Evolutionary conservation across 2,888 invertebrate species (phyloP), one percentile per base, ranked within the genome.

Genomic region (Prosapia bicincta): DNA sequence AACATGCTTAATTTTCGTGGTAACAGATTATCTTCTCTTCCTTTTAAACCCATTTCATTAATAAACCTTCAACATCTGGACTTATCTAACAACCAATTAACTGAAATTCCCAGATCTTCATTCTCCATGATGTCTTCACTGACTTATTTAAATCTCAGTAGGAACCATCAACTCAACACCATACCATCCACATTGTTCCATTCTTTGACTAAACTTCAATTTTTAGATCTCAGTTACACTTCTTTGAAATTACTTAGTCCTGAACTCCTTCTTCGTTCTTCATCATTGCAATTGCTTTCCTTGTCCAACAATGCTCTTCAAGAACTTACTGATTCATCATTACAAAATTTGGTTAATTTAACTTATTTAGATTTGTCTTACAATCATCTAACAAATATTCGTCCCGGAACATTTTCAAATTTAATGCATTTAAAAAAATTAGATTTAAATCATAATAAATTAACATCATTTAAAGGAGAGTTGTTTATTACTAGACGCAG

Each of bases 401-500:
- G 91, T 74, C 90, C 91, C 24, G 90, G 91, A 0, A 90, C 94
- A 0, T 96, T 96, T 84, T 90, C 92, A 0, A 92, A 93, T 80
- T 88, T 94, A 0, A 91, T 92, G 87, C 90, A 91, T 76, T 88
- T 97, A 65, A 90, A 90, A 83, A 88, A 89, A 73, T 85, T 96
- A 72, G 90, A 90, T 79, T 83, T 96, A 6, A 90, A 89, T 81
- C 92, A 92, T 0, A 96, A 97, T 84, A 91, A 92, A 82, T 83
- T 96, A 79, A 91, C 88, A 43, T 91, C 92, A 0, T 94, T 95
- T 84, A 92, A 92, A 85, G 94, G 94, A 1, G 94, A 95, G 85
- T 91, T 92, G 83, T 95, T 95, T 83, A 93, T 94, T 80, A 94
- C 93, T 0, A 78, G 79, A 75, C 77, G 81, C 67, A 80, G 80